Conservation (phyloP, 2,888 invertebrate species). For the Sipha maydis region DNA sequence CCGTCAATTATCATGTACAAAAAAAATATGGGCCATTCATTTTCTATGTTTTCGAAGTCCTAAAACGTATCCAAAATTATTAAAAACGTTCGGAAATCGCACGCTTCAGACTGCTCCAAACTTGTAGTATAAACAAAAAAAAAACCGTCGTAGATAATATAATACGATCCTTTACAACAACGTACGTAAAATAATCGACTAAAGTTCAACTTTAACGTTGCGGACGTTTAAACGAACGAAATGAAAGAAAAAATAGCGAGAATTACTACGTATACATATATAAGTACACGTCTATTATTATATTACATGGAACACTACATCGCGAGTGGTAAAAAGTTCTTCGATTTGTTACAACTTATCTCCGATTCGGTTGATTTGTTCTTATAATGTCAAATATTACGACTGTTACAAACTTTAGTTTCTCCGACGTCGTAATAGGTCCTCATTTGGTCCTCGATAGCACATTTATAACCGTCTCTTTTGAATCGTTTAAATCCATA, state of each 20-base stretch:
- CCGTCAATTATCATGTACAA: conserved; percentile 97
- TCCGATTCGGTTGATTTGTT: background rate
- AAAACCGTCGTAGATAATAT: too few species aligned
- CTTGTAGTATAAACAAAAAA: background rate
- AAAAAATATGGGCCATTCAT: conserved; percentile 98
- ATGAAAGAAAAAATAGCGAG: too few species aligned
- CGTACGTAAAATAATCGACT: too few species aligned
- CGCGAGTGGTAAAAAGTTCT: background rate
- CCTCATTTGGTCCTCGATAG: conserved; percentile 77
- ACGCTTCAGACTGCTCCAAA: background rate
- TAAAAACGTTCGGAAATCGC: background rate
- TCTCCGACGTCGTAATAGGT: conserved; percentile 90
- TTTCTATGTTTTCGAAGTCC: conserved; percentile 95
- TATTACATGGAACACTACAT: background rate
- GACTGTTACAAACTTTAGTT: conserved; percentile 72
- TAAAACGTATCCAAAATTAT: conserved; percentile 65
- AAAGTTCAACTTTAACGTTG: too few species aligned
- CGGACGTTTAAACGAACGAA: too few species aligned
- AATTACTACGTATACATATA: too few species aligned
- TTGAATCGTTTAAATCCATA: conserved; percentile 95
- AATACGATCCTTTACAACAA: too few species aligned
- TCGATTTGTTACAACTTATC: background rate
- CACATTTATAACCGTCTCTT: conserved; percentile 93
- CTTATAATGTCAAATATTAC: background rate
- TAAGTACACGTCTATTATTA: background rate